These are phyloP conservation scores for Heterotilapia buettikoferi DNA, from an alignment of 2,113 vertebrate genomes.

Conservation along the genomic window DNA sequence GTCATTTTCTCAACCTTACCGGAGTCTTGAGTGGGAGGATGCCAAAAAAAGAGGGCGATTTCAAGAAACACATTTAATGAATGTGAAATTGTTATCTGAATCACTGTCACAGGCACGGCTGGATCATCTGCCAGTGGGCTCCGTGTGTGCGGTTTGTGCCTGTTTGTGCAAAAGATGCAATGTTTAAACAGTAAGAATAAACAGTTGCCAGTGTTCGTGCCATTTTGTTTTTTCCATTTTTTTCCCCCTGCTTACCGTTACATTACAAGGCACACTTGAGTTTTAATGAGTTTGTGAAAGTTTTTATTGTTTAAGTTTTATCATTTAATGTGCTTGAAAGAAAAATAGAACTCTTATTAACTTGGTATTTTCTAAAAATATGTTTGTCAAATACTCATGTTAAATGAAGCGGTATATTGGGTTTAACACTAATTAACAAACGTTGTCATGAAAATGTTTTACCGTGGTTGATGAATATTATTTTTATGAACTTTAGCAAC, in stretches of 20 bases:
- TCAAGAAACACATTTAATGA: not conserved
- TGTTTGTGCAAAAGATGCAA: not conserved
- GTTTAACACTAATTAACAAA: not conserved
- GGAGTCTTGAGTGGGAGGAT: not conserved
- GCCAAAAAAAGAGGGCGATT: not conserved
- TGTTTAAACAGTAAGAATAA: not conserved
- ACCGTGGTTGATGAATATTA: not conserved
- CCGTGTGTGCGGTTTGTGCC: not conserved
- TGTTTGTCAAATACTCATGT: not conserved
- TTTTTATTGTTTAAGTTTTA: not conserved
- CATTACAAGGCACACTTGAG: not conserved
- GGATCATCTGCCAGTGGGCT: not conserved
- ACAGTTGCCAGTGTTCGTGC: not conserved
- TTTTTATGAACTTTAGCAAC: not conserved
- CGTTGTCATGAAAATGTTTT: not conserved
- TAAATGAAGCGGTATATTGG: not conserved
- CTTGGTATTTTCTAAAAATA: not conserved
- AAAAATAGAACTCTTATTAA: not conserved
- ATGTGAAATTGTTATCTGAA: not conserved
- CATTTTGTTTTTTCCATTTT: not conserved
- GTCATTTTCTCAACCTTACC: not conserved
- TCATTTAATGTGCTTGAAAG: not conserved
- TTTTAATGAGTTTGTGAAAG: not conserved
- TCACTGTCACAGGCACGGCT: not conserved
- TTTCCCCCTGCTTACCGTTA: rapidly evolving